Evolutionary conservation across 2,113 vertebrate species (phyloP).

Genomic region (Orcinus orca): DNA sequence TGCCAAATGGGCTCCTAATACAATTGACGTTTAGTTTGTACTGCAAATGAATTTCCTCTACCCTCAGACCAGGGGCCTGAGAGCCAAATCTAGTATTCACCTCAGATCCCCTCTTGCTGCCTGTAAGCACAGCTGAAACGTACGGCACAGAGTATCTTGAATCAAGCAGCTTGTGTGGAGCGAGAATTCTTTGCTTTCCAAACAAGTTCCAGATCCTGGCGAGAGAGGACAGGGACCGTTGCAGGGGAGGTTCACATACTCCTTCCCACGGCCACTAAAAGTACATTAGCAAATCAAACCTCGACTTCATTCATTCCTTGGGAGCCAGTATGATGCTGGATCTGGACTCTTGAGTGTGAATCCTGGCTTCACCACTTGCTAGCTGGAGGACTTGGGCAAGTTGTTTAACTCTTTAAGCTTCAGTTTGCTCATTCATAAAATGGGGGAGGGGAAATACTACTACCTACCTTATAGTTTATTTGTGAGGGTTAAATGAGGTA

Average conservation of each 20-base stretch:
- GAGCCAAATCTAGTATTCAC: slow-evolving; percentile 66
- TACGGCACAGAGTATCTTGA: slow-evolving; percentile 17
- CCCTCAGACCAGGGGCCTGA: slow-evolving; percentile 39
- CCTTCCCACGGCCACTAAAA: neutral
- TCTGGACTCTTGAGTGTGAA: neutral
- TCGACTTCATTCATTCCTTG: neutral
- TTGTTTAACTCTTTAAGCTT: neutral
- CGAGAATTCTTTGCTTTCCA: slow-evolving; percentile 39
- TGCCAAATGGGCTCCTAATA: slow-evolving; percentile 68
- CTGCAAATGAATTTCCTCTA: slow-evolving; percentile 65
- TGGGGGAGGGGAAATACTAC: fast-evolving
- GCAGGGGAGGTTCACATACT: neutral
- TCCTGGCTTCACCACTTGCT: neutral
- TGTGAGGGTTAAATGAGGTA: neutral
- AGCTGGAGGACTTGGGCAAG: neutral
- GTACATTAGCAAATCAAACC: neutral
- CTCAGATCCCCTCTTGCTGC: slow-evolving; percentile 74
- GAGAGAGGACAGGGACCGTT: neutral
- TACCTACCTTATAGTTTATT: neutral
- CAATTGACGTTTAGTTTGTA: slow-evolving; percentile 56
- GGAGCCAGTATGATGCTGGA: neutral
- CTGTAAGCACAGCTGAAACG: slow-evolving; percentile 55
- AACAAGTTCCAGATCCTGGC: slow-evolving; percentile 45
- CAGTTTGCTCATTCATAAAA: neutral
- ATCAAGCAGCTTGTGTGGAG: slow-evolving; percentile 12